Conservation (phyloP, 2,797 vertebrate species). For the Eupleurogrammus muticus region DNA sequence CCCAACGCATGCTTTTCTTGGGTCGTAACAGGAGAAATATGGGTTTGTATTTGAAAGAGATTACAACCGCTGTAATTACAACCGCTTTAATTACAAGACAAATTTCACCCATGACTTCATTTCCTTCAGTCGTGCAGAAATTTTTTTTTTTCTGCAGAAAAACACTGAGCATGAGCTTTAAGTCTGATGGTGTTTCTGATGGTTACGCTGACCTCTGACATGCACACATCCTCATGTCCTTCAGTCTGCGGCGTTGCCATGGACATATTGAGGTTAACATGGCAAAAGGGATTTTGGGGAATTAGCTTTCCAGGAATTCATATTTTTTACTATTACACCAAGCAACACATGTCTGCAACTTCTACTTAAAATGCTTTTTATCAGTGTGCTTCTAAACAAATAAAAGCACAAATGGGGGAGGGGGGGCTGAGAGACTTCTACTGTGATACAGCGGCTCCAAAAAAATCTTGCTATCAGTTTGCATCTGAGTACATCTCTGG, state of each 20-base stretch:
- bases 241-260: slow-evolving; percentile 36
- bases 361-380: slow-evolving; percentile 13
- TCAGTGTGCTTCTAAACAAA: slow-evolving; percentile 22
- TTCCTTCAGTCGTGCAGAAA: slow-evolving; percentile 35
- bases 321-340: not conserved
- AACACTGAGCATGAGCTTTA: slow-evolving; percentile 38
- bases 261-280: slow-evolving; percentile 10
- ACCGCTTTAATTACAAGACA: too few relatives aligned
- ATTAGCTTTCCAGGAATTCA: not conserved
- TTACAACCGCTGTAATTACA: slow-evolving; percentile 68
- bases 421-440: slow-evolving; percentile 18
- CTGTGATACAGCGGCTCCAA: slow-evolving; percentile 18
- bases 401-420: slow-evolving; percentile 51
- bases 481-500: slow-evolving; percentile 16
- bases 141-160: slow-evolving; percentile 28
- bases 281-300: not conserved
- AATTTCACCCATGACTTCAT: slow-evolving; percentile 45
- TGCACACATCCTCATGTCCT: slow-evolving; percentile 63
- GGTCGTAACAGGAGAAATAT: slow-evolving; percentile 31
- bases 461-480: slow-evolving; percentile 39
- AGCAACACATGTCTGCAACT: not conserved
- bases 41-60: slow-evolving; percentile 61
- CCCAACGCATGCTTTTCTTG: slow-evolving; percentile 65
- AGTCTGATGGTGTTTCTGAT: slow-evolving; percentile 17
- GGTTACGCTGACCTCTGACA: slow-evolving; percentile 55